A percentile compares a stretch with the other conserved stretches of the same genome.
Conservation (phyloP, 2,797 vertebrate species). For the Anniella stebbinsi region DNA sequence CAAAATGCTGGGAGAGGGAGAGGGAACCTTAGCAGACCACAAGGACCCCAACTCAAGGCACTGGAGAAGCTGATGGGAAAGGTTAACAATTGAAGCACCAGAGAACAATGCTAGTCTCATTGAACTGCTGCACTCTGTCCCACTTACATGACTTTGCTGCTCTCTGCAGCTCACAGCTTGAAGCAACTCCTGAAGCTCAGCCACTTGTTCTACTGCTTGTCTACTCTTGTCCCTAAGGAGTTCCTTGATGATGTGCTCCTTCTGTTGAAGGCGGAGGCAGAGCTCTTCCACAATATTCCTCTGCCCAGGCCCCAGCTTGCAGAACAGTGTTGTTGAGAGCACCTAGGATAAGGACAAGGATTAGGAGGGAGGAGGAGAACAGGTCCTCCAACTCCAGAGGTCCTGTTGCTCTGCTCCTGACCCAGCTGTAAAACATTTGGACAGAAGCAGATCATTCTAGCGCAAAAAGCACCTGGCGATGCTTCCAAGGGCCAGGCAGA, state of each 20-base stretch:
- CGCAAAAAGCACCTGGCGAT: neutral
- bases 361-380: conserved; percentile 1
- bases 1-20: neutral
- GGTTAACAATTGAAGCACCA: neutral
- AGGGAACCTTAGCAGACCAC: neutral
- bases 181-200: conserved; percentile 88
- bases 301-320: conserved; percentile 81
- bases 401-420: neutral
- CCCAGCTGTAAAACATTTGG: neutral
- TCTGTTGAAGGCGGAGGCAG: conserved; percentile 86
- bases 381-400: neutral
- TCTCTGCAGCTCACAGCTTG: conserved; percentile 81
- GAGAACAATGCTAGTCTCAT: neutral
- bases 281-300: conserved; percentile 84
- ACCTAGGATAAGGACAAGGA: conserved; percentile 75
- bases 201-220: conserved; percentile 84
- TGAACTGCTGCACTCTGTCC: too few species aligned
- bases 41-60: rapidly evolving
- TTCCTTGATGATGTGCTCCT: conserved; percentile 91
- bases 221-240: conserved; percentile 82
- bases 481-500: too few species aligned
- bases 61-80: neutral
- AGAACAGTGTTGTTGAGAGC: conserved; percentile 84
- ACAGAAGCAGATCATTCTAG: neutral
- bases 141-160: conserved; percentile 80